phyloP scores from a whole-genome alignment of 2,113 vertebrate genomes.

The Strigops habroptila region DNA sequence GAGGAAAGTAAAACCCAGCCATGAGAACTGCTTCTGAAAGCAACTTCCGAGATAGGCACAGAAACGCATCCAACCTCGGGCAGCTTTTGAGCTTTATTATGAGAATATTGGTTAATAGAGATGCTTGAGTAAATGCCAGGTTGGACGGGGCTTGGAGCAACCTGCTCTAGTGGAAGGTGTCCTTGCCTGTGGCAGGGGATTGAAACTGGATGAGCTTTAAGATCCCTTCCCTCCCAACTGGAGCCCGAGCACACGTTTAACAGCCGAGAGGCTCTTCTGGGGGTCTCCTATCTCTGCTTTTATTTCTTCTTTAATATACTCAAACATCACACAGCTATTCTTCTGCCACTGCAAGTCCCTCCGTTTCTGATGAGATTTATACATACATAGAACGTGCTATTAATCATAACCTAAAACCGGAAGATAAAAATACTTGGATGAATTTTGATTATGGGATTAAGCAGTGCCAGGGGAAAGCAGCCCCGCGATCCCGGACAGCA shows the following conservation, averaged over 20 bases:
- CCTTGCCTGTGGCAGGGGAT: neutral
- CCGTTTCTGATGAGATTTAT: slow-evolving; percentile 3
- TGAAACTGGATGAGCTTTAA: neutral
- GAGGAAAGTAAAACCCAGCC: neutral
- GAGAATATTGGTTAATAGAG: neutral
- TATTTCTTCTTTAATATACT: neutral
- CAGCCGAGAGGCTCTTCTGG: neutral
- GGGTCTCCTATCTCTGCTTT: neutral
- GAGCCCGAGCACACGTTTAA: accelerated
- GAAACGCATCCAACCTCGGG: accelerated
- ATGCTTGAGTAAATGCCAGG: neutral
- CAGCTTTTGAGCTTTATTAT: neutral
- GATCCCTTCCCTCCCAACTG: neutral
- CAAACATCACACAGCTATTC: neutral
- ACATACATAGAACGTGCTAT: neutral
- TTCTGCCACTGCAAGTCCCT: neutral
- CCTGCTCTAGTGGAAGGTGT: neutral
- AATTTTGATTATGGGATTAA: neutral
- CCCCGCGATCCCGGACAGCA: neutral
- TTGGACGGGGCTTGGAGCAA: neutral
- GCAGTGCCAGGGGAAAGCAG: neutral
- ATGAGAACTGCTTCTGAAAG: neutral
- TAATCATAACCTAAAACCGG: slow-evolving; percentile 14
- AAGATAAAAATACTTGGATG: slow-evolving; percentile 34
- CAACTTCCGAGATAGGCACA: neutral